Evolutionary conservation across 2,888 invertebrate species (phyloP).

Genomic region (Ectemnius lituratus): DNA sequence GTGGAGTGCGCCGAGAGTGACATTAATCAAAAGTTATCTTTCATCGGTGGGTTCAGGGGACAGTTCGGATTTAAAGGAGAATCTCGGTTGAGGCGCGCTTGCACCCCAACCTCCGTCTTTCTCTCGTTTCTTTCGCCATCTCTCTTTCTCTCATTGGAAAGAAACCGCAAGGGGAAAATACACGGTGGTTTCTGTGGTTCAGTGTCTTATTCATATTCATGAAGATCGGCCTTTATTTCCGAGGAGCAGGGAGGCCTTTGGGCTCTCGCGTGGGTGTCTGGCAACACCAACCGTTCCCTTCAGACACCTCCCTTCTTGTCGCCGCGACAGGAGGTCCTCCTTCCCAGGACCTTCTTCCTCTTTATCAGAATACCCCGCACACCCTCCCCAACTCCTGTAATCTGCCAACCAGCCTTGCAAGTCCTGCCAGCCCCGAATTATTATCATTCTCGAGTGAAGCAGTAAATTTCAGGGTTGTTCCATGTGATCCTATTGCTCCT

Average conservation of each 20-base stretch:
- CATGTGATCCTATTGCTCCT: no score
- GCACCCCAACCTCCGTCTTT: neutral
- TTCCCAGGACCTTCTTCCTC: constrained; percentile 31
- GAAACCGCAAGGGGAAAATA: constrained; percentile 21
- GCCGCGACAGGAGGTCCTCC: constrained; percentile 50
- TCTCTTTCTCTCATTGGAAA: no score
- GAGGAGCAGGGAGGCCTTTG: constrained; percentile 4
- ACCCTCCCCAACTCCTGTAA: constrained; percentile 7
- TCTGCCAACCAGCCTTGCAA: no score
- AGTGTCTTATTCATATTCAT: constrained; percentile 56
- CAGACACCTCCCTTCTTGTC: constrained; percentile 48
- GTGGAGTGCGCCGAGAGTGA: neutral
- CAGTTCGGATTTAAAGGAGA: constrained; percentile 37
- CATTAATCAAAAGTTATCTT: constrained; percentile 33
- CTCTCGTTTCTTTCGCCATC: neutral
- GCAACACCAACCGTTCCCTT: constrained; percentile 35
- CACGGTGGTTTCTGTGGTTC: constrained; percentile 25
- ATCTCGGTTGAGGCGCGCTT: constrained; percentile 25
- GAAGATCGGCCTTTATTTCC: constrained; percentile 49
- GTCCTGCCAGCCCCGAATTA: no score
- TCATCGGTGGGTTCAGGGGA: constrained; percentile 23
- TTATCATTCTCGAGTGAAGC: no score
- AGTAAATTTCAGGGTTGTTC: no score
- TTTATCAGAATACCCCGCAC: constrained; percentile 36
- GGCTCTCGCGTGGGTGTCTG: constrained; percentile 40